Conservation (phyloP, 53 echinoderm and acorn worm genomes). For the Apostichopus leukothele region DNA sequence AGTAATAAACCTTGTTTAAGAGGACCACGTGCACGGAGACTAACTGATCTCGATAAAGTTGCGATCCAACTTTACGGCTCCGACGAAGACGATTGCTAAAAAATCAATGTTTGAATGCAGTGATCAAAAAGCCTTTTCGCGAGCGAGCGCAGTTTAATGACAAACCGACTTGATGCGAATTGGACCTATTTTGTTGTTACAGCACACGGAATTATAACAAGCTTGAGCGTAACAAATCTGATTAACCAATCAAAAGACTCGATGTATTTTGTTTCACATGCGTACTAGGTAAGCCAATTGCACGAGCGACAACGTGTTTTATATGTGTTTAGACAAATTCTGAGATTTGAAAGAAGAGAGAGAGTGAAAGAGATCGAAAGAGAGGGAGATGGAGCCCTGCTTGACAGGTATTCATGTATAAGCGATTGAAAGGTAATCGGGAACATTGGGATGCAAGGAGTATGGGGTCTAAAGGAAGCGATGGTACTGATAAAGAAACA, state of each 20-base stretch:
- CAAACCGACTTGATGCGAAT: conserved; percentile 39
- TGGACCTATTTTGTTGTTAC: conserved; percentile 40
- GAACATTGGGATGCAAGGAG: neutral
- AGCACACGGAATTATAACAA: conserved; percentile 36
- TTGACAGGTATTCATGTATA: conserved; percentile 12
- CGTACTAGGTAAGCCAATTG: conserved; percentile 35
- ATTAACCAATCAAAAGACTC: conserved; percentile 33
- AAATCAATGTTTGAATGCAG: neutral
- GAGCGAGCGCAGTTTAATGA: conserved; percentile 20
- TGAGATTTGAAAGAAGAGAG: neutral
- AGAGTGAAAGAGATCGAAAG: too few relatives aligned
- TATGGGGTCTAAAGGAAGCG: neutral
- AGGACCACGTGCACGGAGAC: neutral
- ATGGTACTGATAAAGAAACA: neutral
- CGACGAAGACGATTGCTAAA: neutral
- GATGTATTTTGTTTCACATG: conserved; percentile 35
- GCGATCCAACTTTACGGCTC: neutral
- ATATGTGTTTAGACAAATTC: conserved; percentile 21
- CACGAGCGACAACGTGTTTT: conserved; percentile 27
- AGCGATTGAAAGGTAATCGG: neutral
- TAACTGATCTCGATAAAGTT: neutral
- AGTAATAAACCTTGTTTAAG: neutral
- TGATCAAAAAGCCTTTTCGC: neutral
- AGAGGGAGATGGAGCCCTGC: neutral
- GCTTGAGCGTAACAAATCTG: conserved; percentile 42